These are phyloP conservation scores for Eristalinus sepulchralis DNA, from an alignment of 2,888 invertebrate genomes.

Conservation along the genomic window DNA sequence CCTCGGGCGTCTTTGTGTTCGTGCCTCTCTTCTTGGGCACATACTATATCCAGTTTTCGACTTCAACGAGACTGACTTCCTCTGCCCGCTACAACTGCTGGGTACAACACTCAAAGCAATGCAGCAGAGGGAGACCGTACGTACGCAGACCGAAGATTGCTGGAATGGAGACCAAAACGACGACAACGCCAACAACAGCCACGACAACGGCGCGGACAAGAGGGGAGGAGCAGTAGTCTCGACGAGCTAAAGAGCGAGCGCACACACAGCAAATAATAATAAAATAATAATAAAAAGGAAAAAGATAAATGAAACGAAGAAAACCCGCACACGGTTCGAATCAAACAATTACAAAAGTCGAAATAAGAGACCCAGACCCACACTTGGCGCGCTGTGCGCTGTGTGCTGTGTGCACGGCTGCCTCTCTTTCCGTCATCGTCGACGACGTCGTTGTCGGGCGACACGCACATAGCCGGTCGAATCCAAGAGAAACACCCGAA, in stretches of 20 bases:
- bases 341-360: slow-evolving; percentile 70
- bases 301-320: slow-evolving; percentile 52
- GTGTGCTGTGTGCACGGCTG: background rate
- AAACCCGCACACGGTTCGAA: slow-evolving; percentile 67
- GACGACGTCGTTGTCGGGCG: background rate
- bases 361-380: slow-evolving; percentile 57
- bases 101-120: slow-evolving; percentile 46
- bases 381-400: slow-evolving; percentile 21
- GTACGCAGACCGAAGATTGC: slow-evolving; percentile 31
- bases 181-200: slow-evolving; percentile 33
- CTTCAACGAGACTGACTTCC: slow-evolving; percentile 33
- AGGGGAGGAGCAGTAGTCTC: slow-evolving; percentile 24
- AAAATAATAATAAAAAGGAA: slow-evolving; percentile 59
- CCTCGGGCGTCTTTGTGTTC: slow-evolving; percentile 50
- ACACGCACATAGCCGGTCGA: slow-evolving; percentile 3
- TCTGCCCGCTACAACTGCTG: slow-evolving; percentile 46
- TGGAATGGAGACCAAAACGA: slow-evolving; percentile 52
- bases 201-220: slow-evolving; percentile 27
- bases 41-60: slow-evolving; percentile 4
- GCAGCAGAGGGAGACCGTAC: slow-evolving; percentile 67
- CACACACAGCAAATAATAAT: slow-evolving; percentile 57
- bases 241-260: slow-evolving; percentile 52
- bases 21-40: slow-evolving; percentile 10
- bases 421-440: slow-evolving; percentile 34
- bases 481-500: slow-evolving; percentile 62